Base-by-base conservation (phyloP, 2,888 invertebrate genomes). In the Diarsia rubi region DNA sequence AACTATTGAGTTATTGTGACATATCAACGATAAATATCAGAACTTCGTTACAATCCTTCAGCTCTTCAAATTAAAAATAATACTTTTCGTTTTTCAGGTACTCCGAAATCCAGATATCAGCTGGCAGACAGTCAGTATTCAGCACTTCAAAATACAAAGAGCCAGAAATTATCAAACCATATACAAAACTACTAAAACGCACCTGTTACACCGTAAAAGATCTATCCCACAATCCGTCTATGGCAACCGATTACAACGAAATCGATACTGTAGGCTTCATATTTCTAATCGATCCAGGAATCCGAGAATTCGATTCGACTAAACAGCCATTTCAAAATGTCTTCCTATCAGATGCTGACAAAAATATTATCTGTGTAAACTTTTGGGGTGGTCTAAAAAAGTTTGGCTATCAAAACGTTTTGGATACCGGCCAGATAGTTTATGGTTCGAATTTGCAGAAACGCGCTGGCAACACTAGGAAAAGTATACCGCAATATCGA, bases 201-300 rank as follows among this genome's bases (percentile, higher is more conserved):
- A 93, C 83, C 37, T 97, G 95, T 75, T 96, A 93, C 47, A 88
- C 92, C n/a, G 96, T 98, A 73, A 92, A 92, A 82, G 95, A 97
- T 75, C 87, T 97, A 37, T 78, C 89, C 0, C 83, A 90, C 78
- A 93, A 93, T 31, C 90, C 93, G 0, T 76, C 83, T 0, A 86
- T 90, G 71, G 73, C 78, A 8, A 93, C 93, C 31, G 92, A 94
- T 65, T 98, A 97, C 89, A 97, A 97, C 79, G 98, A 98, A 96
- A 96, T 98, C 81, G 98, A 98, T 93, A 97, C 98, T 16, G 97
- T 97, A 8, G 98, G 98, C 2, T 87, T 98, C 4, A 96, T 98
- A 57, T 96, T 98, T 42, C 92, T 95, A 74, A 94, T 97, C 54
- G 97, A 97, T 80, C 96, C 97, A 42, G 91, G 95, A 44, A 94